These are phyloP conservation scores for Kryptopterus vitreolus DNA, from an alignment of 2,797 vertebrate species.

Conservation along the genomic window DNA sequence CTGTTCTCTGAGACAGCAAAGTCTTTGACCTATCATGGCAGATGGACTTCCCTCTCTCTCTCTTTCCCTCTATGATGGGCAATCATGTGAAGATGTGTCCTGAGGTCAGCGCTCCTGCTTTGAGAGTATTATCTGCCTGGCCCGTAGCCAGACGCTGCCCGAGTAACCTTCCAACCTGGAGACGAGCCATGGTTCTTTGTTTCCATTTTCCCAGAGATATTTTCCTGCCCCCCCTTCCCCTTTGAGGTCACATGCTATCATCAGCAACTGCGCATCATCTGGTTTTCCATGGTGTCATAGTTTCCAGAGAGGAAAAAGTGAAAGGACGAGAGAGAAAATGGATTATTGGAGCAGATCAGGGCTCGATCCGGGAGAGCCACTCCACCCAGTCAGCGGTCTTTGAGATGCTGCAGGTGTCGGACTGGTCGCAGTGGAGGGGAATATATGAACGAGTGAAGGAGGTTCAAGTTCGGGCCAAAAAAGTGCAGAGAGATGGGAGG, in stretches of 20 bases:
- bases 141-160: slow-evolving; percentile 56
- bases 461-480: not conserved
- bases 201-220: slow-evolving; percentile 54
- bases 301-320: slow-evolving; percentile 12
- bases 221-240: slow-evolving; percentile 64
- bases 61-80: slow-evolving; percentile 34
- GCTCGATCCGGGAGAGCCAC: slow-evolving; percentile 20
- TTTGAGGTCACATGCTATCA: slow-evolving; percentile 54
- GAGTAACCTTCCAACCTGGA: slow-evolving; percentile 72
- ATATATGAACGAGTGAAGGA: not conserved
- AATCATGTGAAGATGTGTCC: slow-evolving; percentile 33
- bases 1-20: slow-evolving; percentile 17
- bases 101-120: slow-evolving; percentile 51
- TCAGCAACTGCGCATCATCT: slow-evolving; percentile 52
- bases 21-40: slow-evolving; percentile 52
- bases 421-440: not conserved
- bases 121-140: slow-evolving; percentile 55
- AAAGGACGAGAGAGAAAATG: slow-evolving; percentile 40
- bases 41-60: slow-evolving; percentile 41
- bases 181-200: slow-evolving; percentile 60
- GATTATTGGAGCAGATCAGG: slow-evolving; percentile 48
- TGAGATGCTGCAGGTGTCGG: not conserved
- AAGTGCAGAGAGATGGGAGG: too few relatives aligned
- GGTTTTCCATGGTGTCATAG: slow-evolving; percentile 28
- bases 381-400: slow-evolving; percentile 54